Conservation (phyloP, 2,797 vertebrate genomes). For the Carcharodon carcharias region DNA sequence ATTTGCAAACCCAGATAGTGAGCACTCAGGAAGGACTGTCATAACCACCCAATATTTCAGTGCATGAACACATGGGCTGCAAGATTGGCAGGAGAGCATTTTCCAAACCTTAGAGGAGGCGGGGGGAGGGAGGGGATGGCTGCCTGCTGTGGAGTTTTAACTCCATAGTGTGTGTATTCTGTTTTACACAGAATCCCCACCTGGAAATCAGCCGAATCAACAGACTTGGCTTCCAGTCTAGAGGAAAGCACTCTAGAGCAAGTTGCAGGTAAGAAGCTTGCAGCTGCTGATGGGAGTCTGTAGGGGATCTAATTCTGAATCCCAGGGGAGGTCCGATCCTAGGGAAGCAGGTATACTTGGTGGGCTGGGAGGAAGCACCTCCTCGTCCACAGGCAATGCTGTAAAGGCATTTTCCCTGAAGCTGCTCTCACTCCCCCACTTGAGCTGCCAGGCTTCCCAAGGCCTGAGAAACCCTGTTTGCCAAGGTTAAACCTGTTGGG, state of each 20-base stretch:
- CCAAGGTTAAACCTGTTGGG: not conserved
- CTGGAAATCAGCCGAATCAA: not conserved
- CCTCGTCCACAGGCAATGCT: not conserved
- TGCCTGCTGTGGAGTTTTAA: not conserved
- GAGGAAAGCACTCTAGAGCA: not conserved
- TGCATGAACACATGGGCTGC: not conserved
- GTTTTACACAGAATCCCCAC: not conserved
- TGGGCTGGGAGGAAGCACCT: not conserved
- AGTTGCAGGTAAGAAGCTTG: not conserved
- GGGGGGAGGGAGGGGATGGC: not conserved
- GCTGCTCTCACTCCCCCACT: not conserved
- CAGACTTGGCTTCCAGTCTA: not conserved
- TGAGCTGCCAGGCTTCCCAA: not conserved
- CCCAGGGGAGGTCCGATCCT: not conserved
- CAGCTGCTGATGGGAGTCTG: not conserved
- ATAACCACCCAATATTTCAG: not conserved
- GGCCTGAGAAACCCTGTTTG: not conserved
- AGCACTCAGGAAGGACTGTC: not conserved
- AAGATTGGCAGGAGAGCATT: not conserved
- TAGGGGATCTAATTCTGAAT: not conserved
- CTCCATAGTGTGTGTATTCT: not conserved
- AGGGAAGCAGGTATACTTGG: not conserved
- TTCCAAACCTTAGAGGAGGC: not conserved
- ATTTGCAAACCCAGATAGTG: not conserved
- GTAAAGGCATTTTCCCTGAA: not conserved